Percentiles rank a stretch among this genome's conserved stretches.
Evolutionary conservation across 2,113 vertebrate species (phyloP).

Genomic region (Grammomys surdaster): DNA sequence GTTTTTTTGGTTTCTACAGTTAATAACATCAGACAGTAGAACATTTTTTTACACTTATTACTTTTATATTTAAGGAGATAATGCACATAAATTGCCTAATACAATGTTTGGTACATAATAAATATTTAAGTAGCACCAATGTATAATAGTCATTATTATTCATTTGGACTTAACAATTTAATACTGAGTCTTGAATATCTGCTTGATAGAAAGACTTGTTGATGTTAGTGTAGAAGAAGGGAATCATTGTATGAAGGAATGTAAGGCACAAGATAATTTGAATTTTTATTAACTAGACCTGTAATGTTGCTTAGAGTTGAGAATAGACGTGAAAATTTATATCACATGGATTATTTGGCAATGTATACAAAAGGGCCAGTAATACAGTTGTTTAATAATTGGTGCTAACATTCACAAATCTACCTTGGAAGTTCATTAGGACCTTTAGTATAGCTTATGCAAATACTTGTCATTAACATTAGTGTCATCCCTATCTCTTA

Average conservation of each 20-base stretch:
- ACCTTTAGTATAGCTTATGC: neutral
- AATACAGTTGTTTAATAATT: neutral
- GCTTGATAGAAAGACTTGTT: neutral
- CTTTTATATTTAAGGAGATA: neutral
- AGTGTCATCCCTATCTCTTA: neutral
- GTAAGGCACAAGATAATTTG: neutral
- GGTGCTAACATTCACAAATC: neutral
- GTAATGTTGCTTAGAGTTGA: neutral
- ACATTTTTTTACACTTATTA: neutral
- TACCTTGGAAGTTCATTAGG: conserved; percentile 5
- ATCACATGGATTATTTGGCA: neutral
- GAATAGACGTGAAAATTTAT: neutral
- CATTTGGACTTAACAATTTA: neutral
- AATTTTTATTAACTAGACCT: neutral
- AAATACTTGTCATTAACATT: neutral
- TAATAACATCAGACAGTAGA: neutral
- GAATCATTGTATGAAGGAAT: neutral
- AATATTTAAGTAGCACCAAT: neutral
- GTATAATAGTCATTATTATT: neutral
- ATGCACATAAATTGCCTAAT: conserved; percentile 39
- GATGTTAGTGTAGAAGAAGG: neutral
- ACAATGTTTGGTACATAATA: neutral
- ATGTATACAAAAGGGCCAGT: neutral
- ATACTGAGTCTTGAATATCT: neutral
- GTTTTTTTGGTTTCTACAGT: neutral